phyloP scores from a whole-genome alignment of 2,797 vertebrate species.

The Sebastolobus alascanus region DNA sequence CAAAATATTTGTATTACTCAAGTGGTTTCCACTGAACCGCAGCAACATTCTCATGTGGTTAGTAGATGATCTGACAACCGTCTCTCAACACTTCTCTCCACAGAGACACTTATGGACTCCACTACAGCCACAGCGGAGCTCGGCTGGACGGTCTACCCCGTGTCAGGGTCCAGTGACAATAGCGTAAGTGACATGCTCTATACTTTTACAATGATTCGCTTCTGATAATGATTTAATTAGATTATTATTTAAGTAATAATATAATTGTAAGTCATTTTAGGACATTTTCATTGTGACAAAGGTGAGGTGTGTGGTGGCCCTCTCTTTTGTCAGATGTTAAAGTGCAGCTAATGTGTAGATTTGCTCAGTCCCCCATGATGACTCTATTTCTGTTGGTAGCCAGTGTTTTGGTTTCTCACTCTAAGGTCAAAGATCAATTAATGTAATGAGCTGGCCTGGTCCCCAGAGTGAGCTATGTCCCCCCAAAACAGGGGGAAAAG shows the following conservation, averaged over 20 bases:
- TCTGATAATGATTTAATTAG: constrained; percentile 13
- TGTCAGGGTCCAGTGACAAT: constrained; percentile 92
- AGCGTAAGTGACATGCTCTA: constrained; percentile 79
- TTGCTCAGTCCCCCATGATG: constrained; percentile 50
- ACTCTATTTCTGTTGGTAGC: constrained; percentile 36
- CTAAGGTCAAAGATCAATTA: constrained; percentile 70
- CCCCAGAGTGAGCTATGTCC: constrained; percentile 6
- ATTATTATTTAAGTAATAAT: constrained; percentile 13
- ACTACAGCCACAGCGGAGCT: constrained; percentile 98
- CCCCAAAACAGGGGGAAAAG: background rate
- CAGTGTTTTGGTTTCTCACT: constrained; percentile 76
- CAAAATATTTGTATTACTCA: constrained; percentile 1
- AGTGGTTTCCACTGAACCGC: constrained; percentile 11
- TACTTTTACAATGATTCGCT: background rate
- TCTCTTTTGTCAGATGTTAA: constrained; percentile 38
- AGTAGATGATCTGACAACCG: constrained; percentile 50
- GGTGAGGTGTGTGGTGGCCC: constrained; percentile 8
- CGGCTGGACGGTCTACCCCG: constrained; percentile 96
- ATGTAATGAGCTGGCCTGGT: constrained; percentile 33
- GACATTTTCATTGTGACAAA: constrained; percentile 3
- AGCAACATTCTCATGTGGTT: constrained; percentile 5
- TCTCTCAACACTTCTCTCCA: constrained; percentile 64
- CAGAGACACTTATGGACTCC: constrained; percentile 99
- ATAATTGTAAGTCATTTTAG: constrained; percentile 2
- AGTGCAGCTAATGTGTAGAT: constrained; percentile 55